Evolutionary conservation across 2,888 invertebrate species (phyloP).

Genomic region (Tachina grossa): DNA sequence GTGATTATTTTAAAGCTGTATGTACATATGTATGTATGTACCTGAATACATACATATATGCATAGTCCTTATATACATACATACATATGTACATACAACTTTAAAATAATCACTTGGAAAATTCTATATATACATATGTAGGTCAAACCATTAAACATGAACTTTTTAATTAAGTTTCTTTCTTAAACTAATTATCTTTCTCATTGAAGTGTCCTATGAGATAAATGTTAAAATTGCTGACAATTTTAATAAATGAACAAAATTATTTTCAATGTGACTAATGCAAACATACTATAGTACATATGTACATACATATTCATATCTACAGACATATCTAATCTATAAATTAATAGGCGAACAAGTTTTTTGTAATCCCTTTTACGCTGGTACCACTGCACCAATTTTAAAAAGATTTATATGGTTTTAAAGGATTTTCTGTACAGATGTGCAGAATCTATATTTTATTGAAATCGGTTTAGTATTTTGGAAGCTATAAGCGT

Average conservation of each 20-base stretch:
- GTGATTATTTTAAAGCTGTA: not conserved
- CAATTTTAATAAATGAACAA: not conserved
- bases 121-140: constrained; percentile 14
- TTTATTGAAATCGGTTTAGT: too few relatives aligned
- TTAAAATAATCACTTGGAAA: too few relatives aligned
- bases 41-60: not conserved
- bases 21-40: not conserved
- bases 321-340: not conserved
- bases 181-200: constrained; percentile 22
- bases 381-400: too few relatives aligned
- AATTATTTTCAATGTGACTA: not conserved
- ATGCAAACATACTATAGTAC: not conserved
- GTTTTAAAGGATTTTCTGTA: too few relatives aligned
- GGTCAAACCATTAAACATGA: constrained; percentile 21
- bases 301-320: constrained; percentile 1
- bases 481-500: too few relatives aligned
- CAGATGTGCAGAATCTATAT: too few relatives aligned
- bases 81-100: too few relatives aligned
- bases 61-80: too few relatives aligned
- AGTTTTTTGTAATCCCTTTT: too few relatives aligned
- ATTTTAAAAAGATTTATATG: too few relatives aligned
- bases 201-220: not conserved
- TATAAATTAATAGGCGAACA: too few relatives aligned
- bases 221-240: constrained; percentile 15
- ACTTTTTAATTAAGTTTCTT: constrained; percentile 24